Conservation (phyloP, 1,140 invertebrate species). For the Ceratosolen solmsi region DNA sequence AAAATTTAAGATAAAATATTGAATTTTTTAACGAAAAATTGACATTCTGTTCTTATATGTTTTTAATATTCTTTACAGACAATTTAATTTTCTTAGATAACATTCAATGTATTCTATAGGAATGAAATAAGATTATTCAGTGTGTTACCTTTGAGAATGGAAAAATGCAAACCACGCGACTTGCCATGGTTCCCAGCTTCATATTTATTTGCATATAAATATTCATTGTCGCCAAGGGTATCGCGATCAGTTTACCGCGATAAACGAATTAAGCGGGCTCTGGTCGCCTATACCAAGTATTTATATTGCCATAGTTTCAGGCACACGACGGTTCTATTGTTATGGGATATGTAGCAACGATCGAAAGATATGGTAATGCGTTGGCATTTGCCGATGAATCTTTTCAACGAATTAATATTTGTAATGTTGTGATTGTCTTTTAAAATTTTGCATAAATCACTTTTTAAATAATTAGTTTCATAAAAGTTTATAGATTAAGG, state of each 20-base stretch:
- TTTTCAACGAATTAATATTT: conserved; percentile 36
- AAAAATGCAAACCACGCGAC: background rate
- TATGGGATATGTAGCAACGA: background rate
- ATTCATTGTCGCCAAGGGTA: conserved; percentile 52
- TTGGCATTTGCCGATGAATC: background rate
- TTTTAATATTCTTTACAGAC: too few species aligned
- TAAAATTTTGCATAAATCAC: too few species aligned
- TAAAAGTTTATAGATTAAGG: too few species aligned
- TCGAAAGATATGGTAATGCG: background rate
- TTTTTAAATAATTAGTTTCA: too few species aligned
- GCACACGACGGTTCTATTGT: conserved; percentile 26
- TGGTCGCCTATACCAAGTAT: conserved; percentile 37
- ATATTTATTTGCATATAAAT: conserved; percentile 56
- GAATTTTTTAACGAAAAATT: too few species aligned
- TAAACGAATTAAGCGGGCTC: conserved; percentile 54
- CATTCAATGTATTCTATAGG: too few species aligned
- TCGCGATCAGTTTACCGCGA: conserved; percentile 47
- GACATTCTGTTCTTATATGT: too few species aligned
- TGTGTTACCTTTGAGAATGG: background rate
- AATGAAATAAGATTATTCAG: background rate
- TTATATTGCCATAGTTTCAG: conserved; percentile 43
- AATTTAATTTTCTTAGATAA: too few species aligned
- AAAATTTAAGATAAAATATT: too few species aligned
- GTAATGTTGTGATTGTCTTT: background rate
- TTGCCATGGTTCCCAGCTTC: background rate